Evolutionary conservation across 1,140 invertebrate species (phyloP).

Genomic region (Trachelipus rathkii): DNA sequence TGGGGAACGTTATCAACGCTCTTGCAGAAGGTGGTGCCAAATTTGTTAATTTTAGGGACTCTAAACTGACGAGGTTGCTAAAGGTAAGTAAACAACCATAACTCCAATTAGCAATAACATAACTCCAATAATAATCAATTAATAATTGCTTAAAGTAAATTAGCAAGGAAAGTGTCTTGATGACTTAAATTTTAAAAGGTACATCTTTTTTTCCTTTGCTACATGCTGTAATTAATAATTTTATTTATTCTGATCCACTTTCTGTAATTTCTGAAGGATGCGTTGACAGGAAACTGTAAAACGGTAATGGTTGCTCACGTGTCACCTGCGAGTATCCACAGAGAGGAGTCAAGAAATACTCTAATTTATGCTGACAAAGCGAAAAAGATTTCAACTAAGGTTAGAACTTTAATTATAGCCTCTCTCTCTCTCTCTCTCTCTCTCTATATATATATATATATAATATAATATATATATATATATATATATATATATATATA

Average conservation of each 20-base stretch:
- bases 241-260: neutral
- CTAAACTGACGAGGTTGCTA: constrained; percentile 69
- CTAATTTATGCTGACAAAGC: constrained; percentile 89
- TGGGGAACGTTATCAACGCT: constrained; percentile 94
- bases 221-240: neutral
- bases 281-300: constrained; percentile 81
- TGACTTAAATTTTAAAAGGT: too few relatives aligned
- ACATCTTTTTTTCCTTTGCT: too few relatives aligned
- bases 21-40: constrained; percentile 63
- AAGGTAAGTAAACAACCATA: constrained; percentile 26
- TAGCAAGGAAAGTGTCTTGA: too few relatives aligned
- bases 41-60: constrained; percentile 93
- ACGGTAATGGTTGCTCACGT: constrained; percentile 97
- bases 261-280: constrained; percentile 57
- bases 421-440: too few relatives aligned
- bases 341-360: constrained; percentile 89
- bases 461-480: too few relatives aligned
- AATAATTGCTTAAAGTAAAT: too few relatives aligned
- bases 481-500: too few relatives aligned
- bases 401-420: too few relatives aligned
- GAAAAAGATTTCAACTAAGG: constrained; percentile 70
- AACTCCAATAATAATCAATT: too few relatives aligned
- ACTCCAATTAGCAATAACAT: neutral
- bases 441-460: too few relatives aligned
- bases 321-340: constrained; percentile 67